Evolutionary conservation across 1,140 invertebrate genomes (phyloP), one percentile per base, ranked within the genome.

Genomic region (roundworm (Caenorhabditis elegans)): DNA sequence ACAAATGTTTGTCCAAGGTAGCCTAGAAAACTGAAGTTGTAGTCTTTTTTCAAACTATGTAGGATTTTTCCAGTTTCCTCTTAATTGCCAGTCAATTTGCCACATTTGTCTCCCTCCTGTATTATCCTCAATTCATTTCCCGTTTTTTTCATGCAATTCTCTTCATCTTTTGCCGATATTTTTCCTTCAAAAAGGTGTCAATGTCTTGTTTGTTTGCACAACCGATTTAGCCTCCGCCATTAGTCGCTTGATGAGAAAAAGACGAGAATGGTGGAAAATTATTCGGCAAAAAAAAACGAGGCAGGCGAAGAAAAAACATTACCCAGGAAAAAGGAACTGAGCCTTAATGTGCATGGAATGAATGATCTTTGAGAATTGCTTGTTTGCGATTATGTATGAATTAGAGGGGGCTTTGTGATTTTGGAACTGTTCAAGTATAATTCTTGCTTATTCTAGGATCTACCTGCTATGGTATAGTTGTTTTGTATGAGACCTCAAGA

Each of bases 161-260:
- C 39, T 8, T 15, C 39, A 22, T 70, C 28, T 11, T 43, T 4
- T 43, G 28, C 34, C 60, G 60, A 70, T 39, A 43, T 39, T 31
- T 60, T 60, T 70, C 60, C 17, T 36, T 34, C 31, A 36, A 39
- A 70, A 70, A 39, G 60, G 60, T 70, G 60, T 70, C 60, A 70
- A 70, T 70, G 34, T 70, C 60, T 43, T 70, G 2, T 39, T 43
- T 70, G 60, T 70, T 70, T 70, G 60, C 60, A 22, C 60, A 70
- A 70, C 60, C 31, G 60, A 39, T 39, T 39, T 70, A 70, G 60
- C 11, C 19, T 34, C 19, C 60, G 22, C 22, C 26, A 24, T 26
- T 53, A 13, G 22, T 24, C 28, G 31, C 3, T 60, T 60, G 53
- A 17, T 34, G 53, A 34, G 39, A 43, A n/a, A n/a, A n/a, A n/a